A percentile compares a stretch with the other conserved stretches of the same genome.
Conservation (phyloP, 2,113 vertebrate species). For the Petromus typicus region DNA sequence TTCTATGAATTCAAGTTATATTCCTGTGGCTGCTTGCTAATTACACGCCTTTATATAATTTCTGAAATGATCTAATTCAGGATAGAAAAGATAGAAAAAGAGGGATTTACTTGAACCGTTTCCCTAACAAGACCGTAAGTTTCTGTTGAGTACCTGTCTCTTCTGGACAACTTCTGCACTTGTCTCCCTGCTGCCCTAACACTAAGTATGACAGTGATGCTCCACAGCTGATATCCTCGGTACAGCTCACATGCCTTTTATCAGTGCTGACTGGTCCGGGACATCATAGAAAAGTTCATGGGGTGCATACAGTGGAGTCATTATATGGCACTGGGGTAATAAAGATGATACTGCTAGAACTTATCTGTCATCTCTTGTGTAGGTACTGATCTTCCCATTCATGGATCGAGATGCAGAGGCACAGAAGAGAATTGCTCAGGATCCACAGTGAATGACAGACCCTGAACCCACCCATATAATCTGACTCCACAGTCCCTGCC, state of each 20-base stretch:
- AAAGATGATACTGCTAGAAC: not conserved
- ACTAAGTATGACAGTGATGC: not conserved
- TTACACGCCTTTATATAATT: not conserved
- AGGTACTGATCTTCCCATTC: not conserved
- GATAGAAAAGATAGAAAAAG: not conserved
- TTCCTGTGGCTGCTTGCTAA: conserved; percentile 57
- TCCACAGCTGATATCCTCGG: not conserved
- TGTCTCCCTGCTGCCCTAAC: not conserved
- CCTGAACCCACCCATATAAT: not conserved
- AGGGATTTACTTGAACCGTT: conserved; percentile 15
- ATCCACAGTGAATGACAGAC: not conserved
- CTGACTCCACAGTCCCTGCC: not conserved
- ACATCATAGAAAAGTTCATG: not conserved
- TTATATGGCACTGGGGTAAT: not conserved
- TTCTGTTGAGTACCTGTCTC: not conserved
- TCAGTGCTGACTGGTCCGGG: not conserved
- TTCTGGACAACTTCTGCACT: not conserved
- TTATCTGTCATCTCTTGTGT: not conserved
- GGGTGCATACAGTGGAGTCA: not conserved
- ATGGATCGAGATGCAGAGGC: not conserved
- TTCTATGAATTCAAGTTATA: not conserved
- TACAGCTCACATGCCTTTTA: not conserved
- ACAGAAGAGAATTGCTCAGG: not conserved
- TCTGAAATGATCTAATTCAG: conserved; percentile 29
- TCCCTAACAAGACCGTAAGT: not conserved